Percentiles rank a stretch among this genome's conserved stretches.
These are phyloP conservation scores for Drosophila lacicola DNA, from an alignment of 2,888 invertebrate species.

Conservation along the genomic window DNA sequence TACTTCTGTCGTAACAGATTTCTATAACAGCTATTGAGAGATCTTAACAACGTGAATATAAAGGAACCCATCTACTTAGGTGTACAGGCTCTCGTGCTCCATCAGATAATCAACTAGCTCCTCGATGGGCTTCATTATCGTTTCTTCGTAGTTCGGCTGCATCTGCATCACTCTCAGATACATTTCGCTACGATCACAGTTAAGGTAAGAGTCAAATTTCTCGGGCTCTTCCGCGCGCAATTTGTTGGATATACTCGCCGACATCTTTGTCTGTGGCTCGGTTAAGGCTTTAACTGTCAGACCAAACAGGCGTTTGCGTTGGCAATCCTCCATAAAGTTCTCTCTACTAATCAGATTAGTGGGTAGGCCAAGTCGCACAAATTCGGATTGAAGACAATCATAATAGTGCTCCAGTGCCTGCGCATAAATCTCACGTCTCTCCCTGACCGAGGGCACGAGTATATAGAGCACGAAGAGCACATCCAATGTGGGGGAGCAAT, in stretches of 20 bases:
- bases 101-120: constrained; percentile 78
- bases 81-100: constrained; percentile 17
- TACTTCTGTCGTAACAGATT: too few species aligned
- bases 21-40: too few species aligned
- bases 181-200: constrained; percentile 83
- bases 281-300: constrained; percentile 82
- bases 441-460: constrained; percentile 80
- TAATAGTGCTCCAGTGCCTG: constrained; percentile 85
- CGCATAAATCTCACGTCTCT: constrained; percentile 81
- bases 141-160: constrained; percentile 80
- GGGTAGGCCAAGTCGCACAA: constrained; percentile 25
- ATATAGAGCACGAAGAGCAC: constrained; percentile 85
- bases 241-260: constrained; percentile 76
- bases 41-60: too few species aligned
- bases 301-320: constrained; percentile 79
- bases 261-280: constrained; percentile 83
- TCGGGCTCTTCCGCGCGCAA: constrained; percentile 82
- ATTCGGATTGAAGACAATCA: constrained; percentile 65
- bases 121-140: constrained; percentile 77
- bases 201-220: constrained; percentile 84
- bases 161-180: constrained; percentile 80
- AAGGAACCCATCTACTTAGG: too few species aligned
- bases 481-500: constrained; percentile 87
- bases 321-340: constrained; percentile 82
- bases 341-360: constrained; percentile 71